Evolutionary conservation across 2,888 invertebrate species (phyloP).

Genomic region (Cerastis rubricosa): DNA sequence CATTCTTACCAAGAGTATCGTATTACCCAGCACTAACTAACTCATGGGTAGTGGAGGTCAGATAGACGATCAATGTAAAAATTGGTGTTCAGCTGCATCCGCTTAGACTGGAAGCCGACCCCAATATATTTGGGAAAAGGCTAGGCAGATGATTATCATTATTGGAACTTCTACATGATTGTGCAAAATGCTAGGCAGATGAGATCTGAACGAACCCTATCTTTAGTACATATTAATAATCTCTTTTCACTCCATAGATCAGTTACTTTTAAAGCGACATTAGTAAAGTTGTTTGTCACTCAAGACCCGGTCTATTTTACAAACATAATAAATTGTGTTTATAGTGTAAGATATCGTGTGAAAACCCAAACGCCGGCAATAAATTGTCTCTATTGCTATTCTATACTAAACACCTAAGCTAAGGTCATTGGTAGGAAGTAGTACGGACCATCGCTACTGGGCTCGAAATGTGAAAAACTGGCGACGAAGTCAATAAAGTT

Average conservation of each 20-base stretch:
- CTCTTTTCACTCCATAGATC: too few relatives aligned
- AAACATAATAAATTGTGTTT: slow-evolving; percentile 17
- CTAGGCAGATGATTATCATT: too few relatives aligned
- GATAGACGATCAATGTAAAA: too few relatives aligned
- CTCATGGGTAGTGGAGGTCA: too few relatives aligned
- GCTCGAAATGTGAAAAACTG: background rate
- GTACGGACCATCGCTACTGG: background rate
- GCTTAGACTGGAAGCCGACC: too few relatives aligned
- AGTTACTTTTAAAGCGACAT: background rate
- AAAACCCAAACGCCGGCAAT: slow-evolving; percentile 32
- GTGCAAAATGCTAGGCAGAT: too few relatives aligned
- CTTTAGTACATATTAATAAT: background rate
- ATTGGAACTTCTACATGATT: too few relatives aligned
- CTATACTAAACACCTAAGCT: slow-evolving; percentile 28
- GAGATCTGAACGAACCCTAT: background rate
- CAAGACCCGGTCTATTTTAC: slow-evolving; percentile 16
- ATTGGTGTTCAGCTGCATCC: too few relatives aligned
- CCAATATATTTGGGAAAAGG: too few relatives aligned
- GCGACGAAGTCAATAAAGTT: background rate
- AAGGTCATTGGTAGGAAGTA: slow-evolving; percentile 1
- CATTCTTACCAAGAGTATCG: too few relatives aligned
- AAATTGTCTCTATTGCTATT: slow-evolving; percentile 35
- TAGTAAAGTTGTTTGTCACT: slow-evolving; percentile 17
- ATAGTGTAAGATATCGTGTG: background rate
- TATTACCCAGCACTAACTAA: too few relatives aligned